Evolutionary conservation across 2,797 vertebrate genomes (phyloP).

Genomic region (Xiphophorus birchmanni): DNA sequence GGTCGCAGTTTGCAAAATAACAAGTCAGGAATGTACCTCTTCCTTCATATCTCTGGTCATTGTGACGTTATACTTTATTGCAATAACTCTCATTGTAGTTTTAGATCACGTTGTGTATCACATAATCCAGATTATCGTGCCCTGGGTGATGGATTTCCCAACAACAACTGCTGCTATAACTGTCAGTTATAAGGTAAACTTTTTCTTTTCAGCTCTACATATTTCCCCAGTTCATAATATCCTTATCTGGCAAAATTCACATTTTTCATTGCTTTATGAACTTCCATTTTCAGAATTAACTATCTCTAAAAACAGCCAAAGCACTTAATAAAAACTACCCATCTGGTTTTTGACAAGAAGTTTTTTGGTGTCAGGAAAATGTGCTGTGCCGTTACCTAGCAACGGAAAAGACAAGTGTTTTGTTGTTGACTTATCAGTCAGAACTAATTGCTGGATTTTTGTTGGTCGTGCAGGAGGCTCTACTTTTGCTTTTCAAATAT

Average conservation of each 20-base stretch:
- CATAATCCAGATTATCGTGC: constrained; percentile 71
- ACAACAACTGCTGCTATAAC: constrained; percentile 75
- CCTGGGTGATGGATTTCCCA: constrained; percentile 84
- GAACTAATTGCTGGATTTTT: no score
- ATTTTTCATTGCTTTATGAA: neutral
- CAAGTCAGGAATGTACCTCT: constrained; percentile 77
- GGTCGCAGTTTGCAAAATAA: constrained; percentile 75
- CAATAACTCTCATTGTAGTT: constrained; percentile 75
- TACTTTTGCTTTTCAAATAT: no score
- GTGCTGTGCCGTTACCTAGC: no score
- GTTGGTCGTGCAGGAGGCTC: no score
- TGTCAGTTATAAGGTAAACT: constrained; percentile 83
- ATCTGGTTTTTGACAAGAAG: no score
- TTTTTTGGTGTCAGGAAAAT: no score
- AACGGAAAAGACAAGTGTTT: no score
- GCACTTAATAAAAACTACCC: no score
- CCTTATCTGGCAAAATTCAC: neutral
- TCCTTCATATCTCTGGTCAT: constrained; percentile 78
- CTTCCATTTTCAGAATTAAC: no score
- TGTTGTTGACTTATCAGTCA: no score
- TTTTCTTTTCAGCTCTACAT: neutral
- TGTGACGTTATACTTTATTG: constrained; percentile 81
- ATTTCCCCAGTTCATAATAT: neutral
- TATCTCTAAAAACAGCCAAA: no score
- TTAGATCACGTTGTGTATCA: constrained; percentile 84